Conservation (phyloP, 2,113 vertebrate genomes). For the Aythya baeri region DNA sequence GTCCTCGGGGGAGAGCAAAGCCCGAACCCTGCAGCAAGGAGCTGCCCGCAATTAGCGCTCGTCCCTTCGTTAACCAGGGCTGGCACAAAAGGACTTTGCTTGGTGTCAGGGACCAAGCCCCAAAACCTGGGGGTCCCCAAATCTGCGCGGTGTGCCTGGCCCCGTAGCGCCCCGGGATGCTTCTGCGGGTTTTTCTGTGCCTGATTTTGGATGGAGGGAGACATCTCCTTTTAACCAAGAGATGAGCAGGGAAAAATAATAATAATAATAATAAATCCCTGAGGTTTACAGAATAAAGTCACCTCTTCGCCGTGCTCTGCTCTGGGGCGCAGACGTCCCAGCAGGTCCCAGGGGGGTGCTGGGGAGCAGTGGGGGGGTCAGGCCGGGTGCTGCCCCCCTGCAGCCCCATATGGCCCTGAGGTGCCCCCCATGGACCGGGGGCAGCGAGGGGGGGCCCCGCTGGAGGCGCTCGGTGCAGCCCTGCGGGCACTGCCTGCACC, state of each 20-base stretch:
- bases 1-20: neutral
- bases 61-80: neutral
- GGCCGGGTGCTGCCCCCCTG: neutral
- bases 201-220: neutral
- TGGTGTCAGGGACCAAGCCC: too few species aligned
- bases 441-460: too few species aligned
- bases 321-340: neutral
- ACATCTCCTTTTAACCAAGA: neutral
- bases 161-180: neutral
- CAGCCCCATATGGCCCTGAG: too few species aligned
- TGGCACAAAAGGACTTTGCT: neutral
- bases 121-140: too few species aligned
- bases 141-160: neutral
- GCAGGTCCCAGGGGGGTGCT: neutral
- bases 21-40: neutral
- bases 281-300: neutral
- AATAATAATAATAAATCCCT: too few species aligned
- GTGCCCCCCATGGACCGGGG: too few species aligned
- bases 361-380: neutral
- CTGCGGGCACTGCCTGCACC: neutral
- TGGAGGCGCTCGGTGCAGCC: neutral
- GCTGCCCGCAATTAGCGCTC: fast-evolving
- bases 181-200: neutral
- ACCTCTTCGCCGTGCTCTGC: neutral
- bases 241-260: neutral